These are phyloP conservation scores for Thryonomys swinderianus DNA, from an alignment of 2,113 vertebrate genomes.

Conservation along the genomic window DNA sequence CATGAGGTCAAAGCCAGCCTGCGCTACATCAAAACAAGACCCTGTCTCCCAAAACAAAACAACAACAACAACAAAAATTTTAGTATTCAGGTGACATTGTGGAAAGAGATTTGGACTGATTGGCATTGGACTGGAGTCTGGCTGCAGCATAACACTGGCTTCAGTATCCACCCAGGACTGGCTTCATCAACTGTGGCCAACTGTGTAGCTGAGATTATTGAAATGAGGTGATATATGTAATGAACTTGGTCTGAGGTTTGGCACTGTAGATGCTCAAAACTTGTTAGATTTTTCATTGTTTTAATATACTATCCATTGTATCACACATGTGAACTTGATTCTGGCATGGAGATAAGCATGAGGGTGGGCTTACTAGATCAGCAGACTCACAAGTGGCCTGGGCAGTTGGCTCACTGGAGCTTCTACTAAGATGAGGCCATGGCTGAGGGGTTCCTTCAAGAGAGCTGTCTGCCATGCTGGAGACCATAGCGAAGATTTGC, in stretches of 20 bases:
- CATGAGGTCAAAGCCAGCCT: too few species aligned
- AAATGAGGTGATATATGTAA: background rate
- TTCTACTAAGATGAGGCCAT: background rate
- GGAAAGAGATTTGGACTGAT: background rate
- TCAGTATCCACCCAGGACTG: background rate
- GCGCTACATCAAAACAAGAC: too few species aligned
- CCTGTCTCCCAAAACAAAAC: too few species aligned
- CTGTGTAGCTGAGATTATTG: background rate
- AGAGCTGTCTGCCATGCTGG: too few species aligned
- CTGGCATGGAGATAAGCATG: background rate
- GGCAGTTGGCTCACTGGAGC: background rate
- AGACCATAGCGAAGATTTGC: background rate
- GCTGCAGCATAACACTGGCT: background rate
- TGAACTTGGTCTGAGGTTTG: background rate
- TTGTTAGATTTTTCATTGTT: too few species aligned
- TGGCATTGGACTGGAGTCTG: background rate
- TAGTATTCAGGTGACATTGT: background rate
- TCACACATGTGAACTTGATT: background rate
- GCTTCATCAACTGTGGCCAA: background rate
- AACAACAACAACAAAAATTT: background rate
- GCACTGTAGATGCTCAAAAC: background rate
- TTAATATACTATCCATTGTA: too few species aligned
- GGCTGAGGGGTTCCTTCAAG: background rate
- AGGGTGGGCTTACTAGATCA: too few species aligned
- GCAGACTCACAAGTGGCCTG: background rate